Evolutionary conservation across 2,113 vertebrate species (phyloP), one percentile per base, ranked within the genome.

Genomic region (Puffinus mauretanicus): DNA sequence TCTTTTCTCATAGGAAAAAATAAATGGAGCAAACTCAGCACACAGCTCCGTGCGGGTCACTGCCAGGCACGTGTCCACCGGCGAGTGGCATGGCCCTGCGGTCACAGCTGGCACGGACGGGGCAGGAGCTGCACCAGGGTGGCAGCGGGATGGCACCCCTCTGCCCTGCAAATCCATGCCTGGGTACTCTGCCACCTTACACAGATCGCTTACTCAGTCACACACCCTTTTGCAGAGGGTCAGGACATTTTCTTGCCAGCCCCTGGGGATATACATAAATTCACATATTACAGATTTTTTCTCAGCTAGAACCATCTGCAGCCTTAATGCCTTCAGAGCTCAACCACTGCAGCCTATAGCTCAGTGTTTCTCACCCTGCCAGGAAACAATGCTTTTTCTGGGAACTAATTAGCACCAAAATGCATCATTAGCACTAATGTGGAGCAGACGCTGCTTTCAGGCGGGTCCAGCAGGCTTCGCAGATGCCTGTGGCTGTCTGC

Each of bases 1-100:
- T 42, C 32, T 69, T 40, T 40, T 52, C 26, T 52, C 20, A 26
- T 9, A n/a, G 71, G 12, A 40, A 17, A 16, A 22, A 30, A 38
- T 17, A 34, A 34, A 12, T 20, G 16, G 64, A 44, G 36, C 61
- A 58, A n/a, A 34, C 14, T 26, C 14, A 20, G 30, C 60, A 29
- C 34, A 20, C 14, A 27, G n/a, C 49, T 42, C 15, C 2, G 0
- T 15, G 7, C n/a, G n/a, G 54, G 61, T 29, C 54, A 9, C 15
- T 27, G 42, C 60, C 24, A 29, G 42, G 9, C 42, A 47, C 16
- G 2, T 4, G 10, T 47, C 26, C 1, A 2, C 27, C 7, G 27
- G 20, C 5, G 4, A 38, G 34, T 3, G 25, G 38, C 51, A 47
- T 4, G 1, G 46, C 24, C 30, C 79, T 11, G 10, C 1, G 4